These are phyloP conservation scores for Epirrhoe alternata DNA, from an alignment of 2,888 invertebrate genomes.

Conservation along the genomic window DNA sequence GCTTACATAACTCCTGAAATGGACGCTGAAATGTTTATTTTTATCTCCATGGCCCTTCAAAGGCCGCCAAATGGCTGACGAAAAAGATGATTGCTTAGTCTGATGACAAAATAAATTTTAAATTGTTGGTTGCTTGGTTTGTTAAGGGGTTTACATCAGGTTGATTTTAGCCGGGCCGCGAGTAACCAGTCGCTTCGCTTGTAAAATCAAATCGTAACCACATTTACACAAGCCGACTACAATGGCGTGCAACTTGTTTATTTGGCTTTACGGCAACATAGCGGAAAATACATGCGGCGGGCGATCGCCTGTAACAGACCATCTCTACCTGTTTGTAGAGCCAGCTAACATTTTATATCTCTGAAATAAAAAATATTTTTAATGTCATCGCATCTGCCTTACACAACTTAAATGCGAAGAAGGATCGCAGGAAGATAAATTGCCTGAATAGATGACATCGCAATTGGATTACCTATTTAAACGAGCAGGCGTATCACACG, in stretches of 20 bases:
- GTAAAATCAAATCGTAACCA: no score
- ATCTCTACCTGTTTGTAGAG: no score
- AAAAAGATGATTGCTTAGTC: slow-evolving; percentile 11
- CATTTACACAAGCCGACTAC: no score
- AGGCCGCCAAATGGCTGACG: slow-evolving; percentile 24
- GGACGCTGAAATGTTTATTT: slow-evolving; percentile 29
- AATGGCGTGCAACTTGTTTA: no score
- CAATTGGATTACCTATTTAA: slow-evolving; percentile 7
- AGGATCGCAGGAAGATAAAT: neutral
- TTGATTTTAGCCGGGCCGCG: no score
- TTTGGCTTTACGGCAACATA: no score
- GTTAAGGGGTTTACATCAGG: neutral
- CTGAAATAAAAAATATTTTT: no score
- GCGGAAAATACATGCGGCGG: no score
- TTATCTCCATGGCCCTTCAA: slow-evolving; percentile 34
- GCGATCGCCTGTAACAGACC: no score
- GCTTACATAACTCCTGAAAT: slow-evolving; percentile 25
- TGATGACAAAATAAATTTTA: slow-evolving; percentile 13
- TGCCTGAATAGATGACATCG: neutral
- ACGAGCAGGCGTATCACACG: no score
- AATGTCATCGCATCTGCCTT: neutral
- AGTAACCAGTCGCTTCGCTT: no score
- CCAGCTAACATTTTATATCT: neutral
- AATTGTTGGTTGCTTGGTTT: neutral
- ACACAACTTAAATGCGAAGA: neutral